Base-by-base conservation (phyloP, 2,797 vertebrate genomes). In the Oceanodroma leucorhoa region DNA sequence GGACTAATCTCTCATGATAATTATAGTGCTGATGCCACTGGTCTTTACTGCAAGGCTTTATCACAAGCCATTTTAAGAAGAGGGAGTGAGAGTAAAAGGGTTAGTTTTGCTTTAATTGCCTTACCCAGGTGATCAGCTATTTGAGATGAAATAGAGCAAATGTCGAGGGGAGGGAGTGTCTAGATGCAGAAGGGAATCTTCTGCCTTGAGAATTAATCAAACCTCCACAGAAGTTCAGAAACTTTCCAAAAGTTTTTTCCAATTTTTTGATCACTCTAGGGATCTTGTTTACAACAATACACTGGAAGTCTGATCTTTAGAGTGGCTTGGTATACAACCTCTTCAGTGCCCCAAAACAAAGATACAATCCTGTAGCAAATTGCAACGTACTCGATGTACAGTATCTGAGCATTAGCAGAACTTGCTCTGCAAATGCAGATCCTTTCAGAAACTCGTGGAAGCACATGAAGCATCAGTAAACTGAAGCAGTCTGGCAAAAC, bases 251-350 rank as follows among this genome's bases (percentile, higher is more conserved):
- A 84, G 20, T 5, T 24, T 85, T 72, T 86, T 62, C 53, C 14
- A 67, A 4, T 66, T 65, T 87, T 93, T 83, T 46, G 8, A 58
- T 50, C 65, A 51, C 76, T 66, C 77, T 34, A 86, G 65, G 94
- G 80, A 72, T 88, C 62, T 72, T 79, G 48, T 88, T 92, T 87
- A 41, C 69, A 89, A 64, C 51, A 93, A 45, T 27, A 55, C 20
- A 61, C 29, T 38, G 46, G 43, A 58, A 93, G 36, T 34, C 43
- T 72, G 14, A 38, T 86, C 55, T 86, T 93, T 60, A 38, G 23
- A 81, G 29, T 20, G 13, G 41, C 54, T 76, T 27, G 11, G 16
- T 62, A 41, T n/a, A 72, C 7, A 66, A 30, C 26, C 12, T 79
- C 79, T 83, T 48, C 77, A 72, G 51, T 30, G 19, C 36, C 76